A percentile compares a stretch with the other conserved stretches of the same genome.
These are phyloP conservation scores for Dryocosmus kuriphilus DNA, from an alignment of 2,888 invertebrate species.

Conservation along the genomic window DNA sequence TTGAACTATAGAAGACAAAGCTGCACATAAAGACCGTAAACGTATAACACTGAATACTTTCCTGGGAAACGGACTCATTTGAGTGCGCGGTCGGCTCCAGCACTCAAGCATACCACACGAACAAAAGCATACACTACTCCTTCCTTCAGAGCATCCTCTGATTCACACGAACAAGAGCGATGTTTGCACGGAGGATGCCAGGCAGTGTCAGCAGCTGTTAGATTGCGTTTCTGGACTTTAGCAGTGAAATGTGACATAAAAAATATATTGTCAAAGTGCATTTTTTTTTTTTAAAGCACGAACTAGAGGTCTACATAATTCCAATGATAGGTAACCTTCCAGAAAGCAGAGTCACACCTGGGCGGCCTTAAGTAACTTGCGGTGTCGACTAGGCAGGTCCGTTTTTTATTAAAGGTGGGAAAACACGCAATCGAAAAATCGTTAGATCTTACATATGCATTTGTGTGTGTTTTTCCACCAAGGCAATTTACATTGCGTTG, in stretches of 20 bases:
- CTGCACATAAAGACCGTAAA: too few species aligned
- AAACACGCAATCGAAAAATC: too few species aligned
- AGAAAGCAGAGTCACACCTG: conserved; percentile 48
- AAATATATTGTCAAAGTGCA: conserved; percentile 41
- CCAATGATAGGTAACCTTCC: conserved; percentile 53
- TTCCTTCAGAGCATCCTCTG: neutral
- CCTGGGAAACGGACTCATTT: too few species aligned
- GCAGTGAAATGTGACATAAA: conserved; percentile 42
- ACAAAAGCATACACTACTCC: neutral
- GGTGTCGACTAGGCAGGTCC: conserved; percentile 50
- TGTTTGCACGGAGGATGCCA: conserved; percentile 7
- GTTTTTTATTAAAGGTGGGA: conserved; percentile 24
- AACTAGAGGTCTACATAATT: neutral
- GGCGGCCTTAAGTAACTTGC: conserved; percentile 49
- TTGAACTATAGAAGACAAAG: too few species aligned
- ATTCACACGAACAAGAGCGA: neutral
- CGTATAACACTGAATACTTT: too few species aligned
- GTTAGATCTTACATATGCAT: too few species aligned
- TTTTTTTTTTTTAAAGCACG: conserved; percentile 43
- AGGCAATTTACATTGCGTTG: too few species aligned
- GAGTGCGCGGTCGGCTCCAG: neutral
- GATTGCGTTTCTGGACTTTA: conserved; percentile 23
- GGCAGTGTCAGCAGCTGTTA: neutral
- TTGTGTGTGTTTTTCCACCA: too few species aligned
- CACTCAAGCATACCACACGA: too few species aligned